Evolutionary conservation across 2,888 invertebrate species (phyloP).

Genomic region (Patella depressa): DNA sequence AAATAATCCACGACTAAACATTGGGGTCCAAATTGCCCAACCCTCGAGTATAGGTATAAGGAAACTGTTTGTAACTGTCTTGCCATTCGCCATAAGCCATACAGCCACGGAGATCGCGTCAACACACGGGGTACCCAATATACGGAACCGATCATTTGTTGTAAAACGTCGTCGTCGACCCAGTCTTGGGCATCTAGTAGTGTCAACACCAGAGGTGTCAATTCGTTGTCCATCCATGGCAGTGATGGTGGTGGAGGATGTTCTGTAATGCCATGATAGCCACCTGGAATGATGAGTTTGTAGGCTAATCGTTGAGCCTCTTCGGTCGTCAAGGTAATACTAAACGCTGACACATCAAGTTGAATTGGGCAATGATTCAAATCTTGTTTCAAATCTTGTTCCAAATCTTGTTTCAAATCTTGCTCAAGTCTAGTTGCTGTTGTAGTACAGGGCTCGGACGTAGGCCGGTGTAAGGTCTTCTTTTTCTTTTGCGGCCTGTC

Average conservation of each 20-base stretch:
- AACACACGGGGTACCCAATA: neutral
- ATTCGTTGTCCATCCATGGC: neutral
- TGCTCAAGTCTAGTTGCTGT: no score
- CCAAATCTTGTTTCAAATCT: no score
- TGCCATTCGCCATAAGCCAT: neutral
- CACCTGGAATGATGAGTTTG: neutral
- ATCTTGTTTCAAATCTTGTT: no score
- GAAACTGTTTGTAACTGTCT: neutral
- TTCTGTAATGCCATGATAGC: neutral
- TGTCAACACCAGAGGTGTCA: neutral
- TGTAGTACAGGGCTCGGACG: no score
- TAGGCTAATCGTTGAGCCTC: neutral
- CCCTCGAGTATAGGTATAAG: neutral
- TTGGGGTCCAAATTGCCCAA: neutral
- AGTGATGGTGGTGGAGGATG: neutral
- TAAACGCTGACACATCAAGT: no score
- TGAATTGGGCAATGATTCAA: no score
- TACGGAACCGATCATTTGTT: neutral
- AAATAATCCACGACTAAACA: constrained; percentile 12
- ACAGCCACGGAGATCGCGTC: neutral
- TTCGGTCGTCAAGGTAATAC: no score
- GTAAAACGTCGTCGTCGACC: no score
- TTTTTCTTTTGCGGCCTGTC: no score
- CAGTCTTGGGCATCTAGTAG: neutral
- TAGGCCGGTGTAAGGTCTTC: no score